Percentiles rank a stretch among this genome's conserved stretches.
phyloP scores from a whole-genome alignment of 2,113 vertebrate species.

The Ammodytes marinus region DNA sequence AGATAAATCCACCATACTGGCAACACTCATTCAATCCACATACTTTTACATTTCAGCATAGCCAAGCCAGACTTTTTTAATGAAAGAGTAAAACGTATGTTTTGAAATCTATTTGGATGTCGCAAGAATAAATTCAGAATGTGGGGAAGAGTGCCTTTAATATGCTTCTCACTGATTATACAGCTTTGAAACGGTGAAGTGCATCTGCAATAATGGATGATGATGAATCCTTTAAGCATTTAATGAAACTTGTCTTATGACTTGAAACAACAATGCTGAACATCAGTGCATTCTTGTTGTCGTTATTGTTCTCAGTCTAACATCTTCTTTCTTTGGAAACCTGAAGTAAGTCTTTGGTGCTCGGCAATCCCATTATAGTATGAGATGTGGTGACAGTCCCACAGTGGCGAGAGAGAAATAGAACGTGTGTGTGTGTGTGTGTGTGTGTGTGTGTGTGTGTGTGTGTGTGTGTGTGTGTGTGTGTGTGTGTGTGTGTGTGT shows the following conservation, averaged over 20 bases:
- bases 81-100: not conserved
- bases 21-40: not conserved
- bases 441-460: not conserved
- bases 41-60: not conserved
- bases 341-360: constrained; percentile 28
- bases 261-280: constrained; percentile 32
- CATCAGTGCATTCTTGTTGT: constrained; percentile 8
- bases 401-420: constrained; percentile 6
- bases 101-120: not conserved
- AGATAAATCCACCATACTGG: not conserved
- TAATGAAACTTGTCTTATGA: constrained; percentile 14
- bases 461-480: not conserved
- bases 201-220: not conserved
- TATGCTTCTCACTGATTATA: not conserved
- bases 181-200: not conserved
- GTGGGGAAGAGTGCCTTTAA: constrained; percentile 5
- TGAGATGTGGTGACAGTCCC: constrained; percentile 51
- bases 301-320: not conserved
- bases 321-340: constrained; percentile 21
- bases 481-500: not conserved
- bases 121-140: not conserved
- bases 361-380: constrained; percentile 60
- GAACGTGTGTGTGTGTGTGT: not conserved
- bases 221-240: not conserved
- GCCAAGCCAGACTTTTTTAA: not conserved